Base-by-base conservation (phyloP, 2,888 invertebrate genomes). In the Latrodectus hesperus region DNA sequence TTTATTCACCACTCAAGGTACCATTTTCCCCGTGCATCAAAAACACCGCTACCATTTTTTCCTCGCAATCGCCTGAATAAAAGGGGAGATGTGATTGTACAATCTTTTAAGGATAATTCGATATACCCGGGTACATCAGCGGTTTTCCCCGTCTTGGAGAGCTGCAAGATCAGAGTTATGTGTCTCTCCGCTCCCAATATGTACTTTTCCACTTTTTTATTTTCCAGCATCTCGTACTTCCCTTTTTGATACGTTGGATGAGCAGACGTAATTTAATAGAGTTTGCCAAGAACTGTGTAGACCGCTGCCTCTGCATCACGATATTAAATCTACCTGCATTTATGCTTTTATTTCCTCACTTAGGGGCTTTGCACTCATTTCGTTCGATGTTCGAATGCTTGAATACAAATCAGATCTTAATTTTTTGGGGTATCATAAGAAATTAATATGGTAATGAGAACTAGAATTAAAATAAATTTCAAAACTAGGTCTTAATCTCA, bases 301-400 rank as follows among this genome's bases (percentile, higher is more conserved):
- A 87, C 86, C 86, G 73, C 86, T 76, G 81, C 72, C 76, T 16
- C 64, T 77, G 81, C 86, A 87, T 87, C 86, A 81, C 86, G 86
- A 87, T 87, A 87, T 87, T 87, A 87, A 87, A 87, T 87, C 86
- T 87, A 87, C 86, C 86, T 87, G 86, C 76, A 81, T 76, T 87
- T 81, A 80, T 74, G 64, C 70, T 52, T 79, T 80, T 76, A 67
- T 72, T 81, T 71, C 51, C 16, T 55, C n/a, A 9, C 4, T 6
- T 2, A 49, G 77, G 81, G 86, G 77, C 16, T 14, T n/a, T 81
- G 51, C 51, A 49, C 81, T 87, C 55, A 77, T 87, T 26, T 81
- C 22, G n/a, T 16, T 14, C 14, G 8, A 16, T 14, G 55, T 14
- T 16, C 1, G 16, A 55, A 55, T 12, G 55, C 14, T 55, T 55